Evolutionary conservation across 2,888 invertebrate species (phyloP), one percentile per base, ranked within the genome.

Genomic region (Troglohyphantes excavatus): DNA sequence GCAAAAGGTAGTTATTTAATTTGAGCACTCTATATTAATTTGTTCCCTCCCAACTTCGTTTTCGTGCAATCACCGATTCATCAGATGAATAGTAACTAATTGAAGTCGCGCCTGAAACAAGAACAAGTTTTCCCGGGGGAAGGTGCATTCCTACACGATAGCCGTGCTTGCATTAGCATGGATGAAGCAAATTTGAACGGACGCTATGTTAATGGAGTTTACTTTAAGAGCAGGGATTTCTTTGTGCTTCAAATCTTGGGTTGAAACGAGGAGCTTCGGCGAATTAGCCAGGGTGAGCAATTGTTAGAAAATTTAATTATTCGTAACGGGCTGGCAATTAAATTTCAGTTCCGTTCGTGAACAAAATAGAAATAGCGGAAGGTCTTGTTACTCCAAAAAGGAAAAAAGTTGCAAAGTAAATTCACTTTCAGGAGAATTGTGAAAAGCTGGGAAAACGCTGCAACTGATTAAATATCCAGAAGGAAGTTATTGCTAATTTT

Each of bases 11-110:
- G 26, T 73, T 65, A 65, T 9, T 81, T 81, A 68, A 81, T 68
- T 81, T 68, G 81, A 81, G 81, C 81, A 53, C 81, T 81, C 67
- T 81, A 81, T 81, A 81, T 81, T 81, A 81, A 81, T 81, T 81
- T 81, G 81, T 27, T 67, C 21, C 73, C 73, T 73, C 46, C 67
- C 68, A 53, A 68, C 21, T 81, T 81, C 81, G 67, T 81, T 81
- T 53, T 68, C 53, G n/a, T n/a, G n/a, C n/a, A n/a, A n/a, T n/a
- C n/a, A n/a, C n/a, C n/a, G n/a, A n/a, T n/a, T n/a, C n/a, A n/a
- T n/a, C 67, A 68, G 81, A 81, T 81, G 81, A 81, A 81, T 81
- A 53, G 81, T 68, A 81, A 81, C 67, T 81, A 68, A 81, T 81
- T 81, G 67, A 81, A 68, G 68, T n/a, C n/a, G n/a, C n/a, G n/a